phyloP scores from a whole-genome alignment of 2,113 vertebrate species.

The Cariama cristata region DNA sequence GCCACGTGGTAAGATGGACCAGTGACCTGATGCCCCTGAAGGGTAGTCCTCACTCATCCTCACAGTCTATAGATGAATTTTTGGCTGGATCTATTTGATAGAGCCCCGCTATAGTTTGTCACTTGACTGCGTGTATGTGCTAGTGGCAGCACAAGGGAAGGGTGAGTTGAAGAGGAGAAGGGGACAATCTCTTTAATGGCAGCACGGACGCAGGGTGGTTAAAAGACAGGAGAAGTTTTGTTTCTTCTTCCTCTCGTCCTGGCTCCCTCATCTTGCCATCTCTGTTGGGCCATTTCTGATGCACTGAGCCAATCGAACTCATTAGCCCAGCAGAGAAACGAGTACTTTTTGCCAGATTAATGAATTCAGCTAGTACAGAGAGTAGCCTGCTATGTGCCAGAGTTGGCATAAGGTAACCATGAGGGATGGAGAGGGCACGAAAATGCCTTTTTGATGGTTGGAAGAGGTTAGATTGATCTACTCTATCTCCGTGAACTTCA shows the following conservation, averaged over 20 bases:
- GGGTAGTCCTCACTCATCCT: fast-evolving
- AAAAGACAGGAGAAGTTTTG: neutral
- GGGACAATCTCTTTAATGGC: neutral
- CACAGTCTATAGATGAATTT: neutral
- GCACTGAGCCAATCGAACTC: neutral
- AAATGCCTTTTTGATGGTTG: neutral
- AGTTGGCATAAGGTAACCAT: neutral
- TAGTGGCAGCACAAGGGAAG: neutral
- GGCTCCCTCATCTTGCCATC: neutral
- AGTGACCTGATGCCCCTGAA: neutral
- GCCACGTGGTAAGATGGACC: neutral
- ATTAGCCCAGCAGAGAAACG: neutral
- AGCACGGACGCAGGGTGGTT: fast-evolving
- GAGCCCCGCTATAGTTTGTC: neutral
- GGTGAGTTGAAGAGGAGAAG: neutral
- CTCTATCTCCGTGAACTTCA: neutral
- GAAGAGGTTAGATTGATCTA: neutral
- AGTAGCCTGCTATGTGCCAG: neutral
- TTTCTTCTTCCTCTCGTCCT: neutral
- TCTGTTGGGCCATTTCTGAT: neutral
- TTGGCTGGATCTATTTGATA: neutral
- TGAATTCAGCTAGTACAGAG: neutral
- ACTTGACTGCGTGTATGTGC: neutral
- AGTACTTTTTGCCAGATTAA: neutral
- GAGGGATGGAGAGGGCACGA: neutral